A percentile compares a stretch with the other conserved stretches of the same genome.
These are phyloP conservation scores for Acanthoscelides obtectus DNA, from an alignment of 2,888 invertebrate species.

Conservation along the genomic window DNA sequence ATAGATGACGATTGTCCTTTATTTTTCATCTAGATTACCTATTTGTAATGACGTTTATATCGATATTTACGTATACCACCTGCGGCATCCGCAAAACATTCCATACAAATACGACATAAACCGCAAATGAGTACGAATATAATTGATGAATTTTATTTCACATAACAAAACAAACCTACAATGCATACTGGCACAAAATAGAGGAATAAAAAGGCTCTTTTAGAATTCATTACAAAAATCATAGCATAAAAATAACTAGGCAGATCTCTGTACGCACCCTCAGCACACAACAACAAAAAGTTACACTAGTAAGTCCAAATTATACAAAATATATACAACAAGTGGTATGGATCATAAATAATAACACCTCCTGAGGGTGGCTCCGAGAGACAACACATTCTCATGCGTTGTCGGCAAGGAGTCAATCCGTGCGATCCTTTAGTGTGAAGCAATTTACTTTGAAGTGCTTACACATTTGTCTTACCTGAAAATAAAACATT, in stretches of 20 bases:
- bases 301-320: neutral
- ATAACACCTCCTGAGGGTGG: neutral
- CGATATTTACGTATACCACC: no score
- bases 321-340: neutral
- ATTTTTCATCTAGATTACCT: no score
- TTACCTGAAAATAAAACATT: conserved; percentile 60
- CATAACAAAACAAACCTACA: neutral
- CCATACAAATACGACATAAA: no score
- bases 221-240: neutral
- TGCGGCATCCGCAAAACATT: no score
- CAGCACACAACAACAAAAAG: neutral
- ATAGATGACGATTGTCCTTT: no score
- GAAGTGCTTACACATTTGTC: conserved; percentile 93
- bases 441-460: conserved; percentile 79
- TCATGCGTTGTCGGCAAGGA: conserved; percentile 48
- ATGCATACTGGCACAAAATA: neutral
- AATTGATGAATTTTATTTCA: neutral
- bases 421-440: conserved; percentile 42
- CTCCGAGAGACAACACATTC: conserved; percentile 45
- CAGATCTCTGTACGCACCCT: neutral
- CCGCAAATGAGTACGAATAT: neutral
- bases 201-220: neutral
- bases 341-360: neutral
- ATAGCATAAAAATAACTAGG: neutral
- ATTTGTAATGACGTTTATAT: no score